Percentiles rank a stretch among this genome's conserved stretches.
Evolutionary conservation across 1,140 invertebrate genomes (phyloP).

Genomic region (Drosophila triauraria): DNA sequence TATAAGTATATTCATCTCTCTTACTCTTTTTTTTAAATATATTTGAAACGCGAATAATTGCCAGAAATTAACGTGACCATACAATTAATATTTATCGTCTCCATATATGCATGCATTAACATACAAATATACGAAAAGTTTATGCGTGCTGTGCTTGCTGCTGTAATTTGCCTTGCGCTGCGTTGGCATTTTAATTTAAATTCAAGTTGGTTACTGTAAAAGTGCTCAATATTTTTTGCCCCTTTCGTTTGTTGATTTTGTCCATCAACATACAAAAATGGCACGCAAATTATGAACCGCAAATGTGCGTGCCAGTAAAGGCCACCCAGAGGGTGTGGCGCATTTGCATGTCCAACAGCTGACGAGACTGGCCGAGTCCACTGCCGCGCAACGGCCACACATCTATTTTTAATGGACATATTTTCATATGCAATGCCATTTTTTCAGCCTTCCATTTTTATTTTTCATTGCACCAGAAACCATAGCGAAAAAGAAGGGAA

Average conservation of each 20-base stretch:
- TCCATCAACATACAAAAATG: conserved; percentile 82
- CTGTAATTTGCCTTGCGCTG: conserved; percentile 65
- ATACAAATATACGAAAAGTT: conserved; percentile 30
- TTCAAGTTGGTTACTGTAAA: conserved; percentile 71
- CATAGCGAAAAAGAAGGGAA: conserved; percentile 22
- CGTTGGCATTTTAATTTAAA: conserved; percentile 79
- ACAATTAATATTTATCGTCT: conserved; percentile 78
- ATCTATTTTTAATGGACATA: conserved; percentile 78
- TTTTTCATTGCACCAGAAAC: conserved; percentile 22
- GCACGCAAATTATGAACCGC: conserved; percentile 80
- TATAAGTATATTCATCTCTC: conserved; percentile 27
- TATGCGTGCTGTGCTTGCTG: conserved; percentile 34
- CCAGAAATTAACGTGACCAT: conserved; percentile 75
- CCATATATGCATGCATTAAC: conserved; percentile 45
- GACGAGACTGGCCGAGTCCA: conserved; percentile 33
- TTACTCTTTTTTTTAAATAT: conserved; percentile 28
- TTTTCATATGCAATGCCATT: conserved; percentile 58
- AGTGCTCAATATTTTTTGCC: conserved; percentile 44
- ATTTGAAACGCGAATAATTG: conserved; percentile 72
- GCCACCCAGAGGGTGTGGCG: conserved; percentile 17
- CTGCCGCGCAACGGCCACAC: conserved; percentile 58
- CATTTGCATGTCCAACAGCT: conserved; percentile 54
- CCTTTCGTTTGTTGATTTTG: conserved; percentile 72
- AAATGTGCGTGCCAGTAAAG: conserved; percentile 69
- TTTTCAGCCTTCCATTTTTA: conserved; percentile 26